Evolutionary conservation across 1,140 invertebrate genomes (phyloP).

Genomic region (Lamellibrachia luymesi): DNA sequence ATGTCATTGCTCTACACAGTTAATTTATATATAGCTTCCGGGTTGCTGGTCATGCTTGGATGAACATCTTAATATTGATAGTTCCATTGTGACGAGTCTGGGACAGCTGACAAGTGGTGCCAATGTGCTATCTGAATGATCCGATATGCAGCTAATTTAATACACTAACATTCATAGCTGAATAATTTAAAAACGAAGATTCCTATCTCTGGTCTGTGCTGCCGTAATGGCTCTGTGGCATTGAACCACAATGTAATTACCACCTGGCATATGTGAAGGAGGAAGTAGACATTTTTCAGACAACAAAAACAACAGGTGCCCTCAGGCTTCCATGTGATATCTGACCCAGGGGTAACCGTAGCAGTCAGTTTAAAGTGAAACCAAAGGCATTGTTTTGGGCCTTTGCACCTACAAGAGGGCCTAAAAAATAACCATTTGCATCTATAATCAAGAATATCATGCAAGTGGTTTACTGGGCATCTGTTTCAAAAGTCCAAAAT

Average conservation of each 20-base stretch:
- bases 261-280: neutral
- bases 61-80: neutral
- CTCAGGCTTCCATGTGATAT: neutral
- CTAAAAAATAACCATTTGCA: too few relatives aligned
- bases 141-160: neutral
- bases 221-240: neutral
- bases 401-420: too few relatives aligned
- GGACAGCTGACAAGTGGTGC: too few relatives aligned
- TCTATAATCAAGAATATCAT: too few relatives aligned
- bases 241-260: neutral
- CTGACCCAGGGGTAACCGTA: neutral
- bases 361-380: too few relatives aligned
- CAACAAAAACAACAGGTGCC: neutral
- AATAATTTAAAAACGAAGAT: neutral
- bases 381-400: too few relatives aligned
- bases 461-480: too few relatives aligned
- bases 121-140: neutral
- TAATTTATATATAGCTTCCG: slow-evolving; percentile 6
- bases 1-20: neutral
- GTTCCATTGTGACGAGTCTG: neutral
- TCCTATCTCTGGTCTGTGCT: neutral
- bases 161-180: neutral
- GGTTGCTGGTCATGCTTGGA: neutral
- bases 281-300: neutral
- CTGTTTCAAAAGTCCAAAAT: too few relatives aligned